Evolutionary conservation across 2,113 vertebrate genomes (phyloP), one percentile per base, ranked within the genome.

Genomic region (Sander lucioperca): DNA sequence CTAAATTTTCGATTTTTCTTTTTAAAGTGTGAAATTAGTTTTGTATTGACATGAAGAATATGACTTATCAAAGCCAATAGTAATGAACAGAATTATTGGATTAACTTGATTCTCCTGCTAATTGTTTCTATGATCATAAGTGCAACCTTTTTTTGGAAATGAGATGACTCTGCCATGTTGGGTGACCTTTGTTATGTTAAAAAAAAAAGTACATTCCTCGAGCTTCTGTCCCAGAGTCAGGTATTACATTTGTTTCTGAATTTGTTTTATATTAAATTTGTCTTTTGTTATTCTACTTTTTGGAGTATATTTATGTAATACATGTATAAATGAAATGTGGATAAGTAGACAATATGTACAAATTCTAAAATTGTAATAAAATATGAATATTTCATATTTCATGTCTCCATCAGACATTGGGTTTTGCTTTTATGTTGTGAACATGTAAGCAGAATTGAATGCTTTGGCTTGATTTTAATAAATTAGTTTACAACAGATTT

Each of bases 351-450:
- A 77, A 83, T 74, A 77, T 90, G 77, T 90, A 88, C 61, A 86
- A 90, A 84, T 85, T 92, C 86, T 88, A 87, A 92, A 88, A 88
- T 91, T 92, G 82, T 89, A 93, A 92, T 92, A 92, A 92, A 92
- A 87, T 73, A 84, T 65, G 23, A 83, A 67, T 74, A 80, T 79
- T 43, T 43, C 39, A 43, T 54, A 87, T 73, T 69, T 79, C 68
- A 85, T 67, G 25, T 63, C 62, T 75, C 65, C 45, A 64, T 85
- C 30, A 51, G 19, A 70, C 14, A 36, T 18, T 54, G 30, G 9
- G 45, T 76, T 58, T 67, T 11, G 9, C 33, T 53, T 75, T 85
- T 36, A 25, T 82, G 25, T 73, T 39, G 5, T 68, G 1, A 30
- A 71, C 27, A 43, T n/a, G 30, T 23, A 15, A 30, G 23, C 3